Percentiles rank a stretch among this genome's conserved stretches.
phyloP scores from a whole-genome alignment of 2,888 invertebrate species.

The Apoda limacodes region DNA sequence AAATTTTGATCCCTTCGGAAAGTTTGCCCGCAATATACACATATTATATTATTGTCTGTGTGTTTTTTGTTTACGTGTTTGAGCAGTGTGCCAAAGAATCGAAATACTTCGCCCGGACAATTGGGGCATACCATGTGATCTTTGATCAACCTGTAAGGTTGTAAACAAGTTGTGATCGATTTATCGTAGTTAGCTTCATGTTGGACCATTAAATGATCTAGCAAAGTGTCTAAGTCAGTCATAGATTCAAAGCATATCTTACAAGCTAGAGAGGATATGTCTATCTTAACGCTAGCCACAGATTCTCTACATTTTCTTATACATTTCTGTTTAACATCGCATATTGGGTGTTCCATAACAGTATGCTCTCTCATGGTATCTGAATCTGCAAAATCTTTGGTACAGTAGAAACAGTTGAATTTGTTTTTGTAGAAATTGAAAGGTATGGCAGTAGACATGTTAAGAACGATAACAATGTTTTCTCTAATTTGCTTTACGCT shows the following conservation, averaged over 20 bases:
- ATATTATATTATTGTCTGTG: slow-evolving; percentile 57
- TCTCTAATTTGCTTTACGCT: slow-evolving; percentile 55
- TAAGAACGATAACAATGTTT: slow-evolving; percentile 52
- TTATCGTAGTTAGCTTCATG: slow-evolving; percentile 55
- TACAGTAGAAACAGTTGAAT: slow-evolving; percentile 60
- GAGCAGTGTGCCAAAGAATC: slow-evolving; percentile 54
- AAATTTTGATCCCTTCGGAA: slow-evolving; percentile 57
- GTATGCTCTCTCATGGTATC: slow-evolving; percentile 53
- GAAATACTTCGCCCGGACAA: slow-evolving; percentile 46
- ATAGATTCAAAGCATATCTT: slow-evolving; percentile 53
- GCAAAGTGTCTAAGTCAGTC: slow-evolving; percentile 37
- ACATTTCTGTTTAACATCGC: slow-evolving; percentile 51
- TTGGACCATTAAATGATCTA: slow-evolving; percentile 50
- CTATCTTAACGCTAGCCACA: slow-evolving; percentile 57
- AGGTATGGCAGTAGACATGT: slow-evolving; percentile 61
- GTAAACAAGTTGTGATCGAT: slow-evolving; percentile 50
- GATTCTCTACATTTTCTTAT: slow-evolving; percentile 56
- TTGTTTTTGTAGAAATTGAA: slow-evolving; percentile 61
- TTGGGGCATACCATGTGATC: slow-evolving; percentile 55
- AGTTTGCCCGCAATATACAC: slow-evolving; percentile 55
- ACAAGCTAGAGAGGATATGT: slow-evolving; percentile 47
- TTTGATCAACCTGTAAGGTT: slow-evolving; percentile 49
- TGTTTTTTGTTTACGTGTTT: slow-evolving; percentile 59
- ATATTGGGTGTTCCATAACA: slow-evolving; percentile 45
- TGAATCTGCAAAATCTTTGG: slow-evolving; percentile 54